Percentiles rank a stretch among this genome's conserved stretches.
Conservation (phyloP, 2,113 vertebrate species). For the Blennius ocellaris region DNA sequence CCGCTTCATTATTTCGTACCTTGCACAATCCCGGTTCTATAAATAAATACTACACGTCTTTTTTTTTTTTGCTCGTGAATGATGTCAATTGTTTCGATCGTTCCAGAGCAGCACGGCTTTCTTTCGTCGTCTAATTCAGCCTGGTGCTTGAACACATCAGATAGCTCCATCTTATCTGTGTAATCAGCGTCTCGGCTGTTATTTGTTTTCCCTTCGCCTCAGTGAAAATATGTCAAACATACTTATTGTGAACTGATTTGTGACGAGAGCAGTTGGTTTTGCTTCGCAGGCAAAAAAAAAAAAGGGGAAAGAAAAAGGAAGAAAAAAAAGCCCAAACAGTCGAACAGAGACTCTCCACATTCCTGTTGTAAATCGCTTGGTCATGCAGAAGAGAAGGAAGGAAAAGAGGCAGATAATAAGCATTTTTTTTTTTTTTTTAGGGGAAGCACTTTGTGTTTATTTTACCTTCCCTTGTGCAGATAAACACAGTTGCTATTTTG, state of each 20-base stretch:
- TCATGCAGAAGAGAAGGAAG: conserved; percentile 72
- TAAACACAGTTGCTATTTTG: conserved; percentile 41
- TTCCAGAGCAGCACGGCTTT: neutral
- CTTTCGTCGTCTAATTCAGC: conserved; percentile 17
- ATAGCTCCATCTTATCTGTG: conserved; percentile 20
- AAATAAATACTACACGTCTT: conserved; percentile 40
- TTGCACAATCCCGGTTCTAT: neutral
- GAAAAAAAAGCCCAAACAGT: conserved; percentile 27
- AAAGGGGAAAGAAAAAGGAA: neutral
- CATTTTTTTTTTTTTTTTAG: conserved; percentile 18
- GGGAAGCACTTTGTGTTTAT: conserved; percentile 44
- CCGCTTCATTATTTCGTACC: neutral
- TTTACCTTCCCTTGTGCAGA: conserved; percentile 45
- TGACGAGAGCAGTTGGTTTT: conserved; percentile 19
- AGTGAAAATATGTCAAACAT: conserved; percentile 26
- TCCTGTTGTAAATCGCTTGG: conserved; percentile 64
- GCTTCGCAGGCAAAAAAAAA: neutral
- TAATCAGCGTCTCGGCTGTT: conserved; percentile 23
- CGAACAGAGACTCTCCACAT: conserved; percentile 53
- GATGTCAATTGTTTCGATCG: conserved; percentile 12
- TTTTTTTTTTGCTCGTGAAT: conserved; percentile 16
- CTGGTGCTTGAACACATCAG: conserved; percentile 14
- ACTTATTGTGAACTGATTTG: conserved; percentile 44
- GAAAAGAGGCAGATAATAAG: conserved; percentile 45
- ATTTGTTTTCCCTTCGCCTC: conserved; percentile 50